These are phyloP conservation scores for Procavia capensis DNA, from an alignment of 2,113 vertebrate genomes.

Conservation along the genomic window DNA sequence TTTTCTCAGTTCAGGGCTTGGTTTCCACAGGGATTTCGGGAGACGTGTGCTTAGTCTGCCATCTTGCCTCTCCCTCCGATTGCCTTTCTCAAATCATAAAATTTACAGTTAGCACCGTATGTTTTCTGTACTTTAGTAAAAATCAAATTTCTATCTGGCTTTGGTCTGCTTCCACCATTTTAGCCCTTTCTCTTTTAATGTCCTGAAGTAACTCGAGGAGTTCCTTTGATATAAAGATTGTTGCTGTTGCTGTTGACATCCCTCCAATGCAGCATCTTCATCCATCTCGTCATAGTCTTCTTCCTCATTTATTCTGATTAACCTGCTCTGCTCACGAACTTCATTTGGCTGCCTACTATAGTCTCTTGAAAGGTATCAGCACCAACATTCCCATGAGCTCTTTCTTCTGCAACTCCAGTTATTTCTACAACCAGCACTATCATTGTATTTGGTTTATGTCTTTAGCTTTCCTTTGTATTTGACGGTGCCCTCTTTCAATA, in stretches of 20 bases:
- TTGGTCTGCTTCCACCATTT: neutral
- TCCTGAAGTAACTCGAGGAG: neutral
- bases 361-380: rapidly evolving
- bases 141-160: neutral
- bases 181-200: neutral
- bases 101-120: neutral
- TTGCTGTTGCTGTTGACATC: neutral
- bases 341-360: neutral
- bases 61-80: too few species aligned
- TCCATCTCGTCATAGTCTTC: neutral
- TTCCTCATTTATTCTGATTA: neutral
- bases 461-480: neutral
- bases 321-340: neutral
- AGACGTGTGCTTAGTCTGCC: too few species aligned
- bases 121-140: neutral
- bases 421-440: neutral
- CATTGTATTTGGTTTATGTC: neutral
- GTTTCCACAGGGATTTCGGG: too few species aligned
- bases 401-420: neutral
- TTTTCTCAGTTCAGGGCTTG: too few species aligned
- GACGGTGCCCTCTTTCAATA: neutral
- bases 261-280: neutral
- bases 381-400: neutral
- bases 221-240: neutral
- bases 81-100: neutral